Conservation (phyloP, 2,888 invertebrate species). For the Chymomyza procnemis region DNA sequence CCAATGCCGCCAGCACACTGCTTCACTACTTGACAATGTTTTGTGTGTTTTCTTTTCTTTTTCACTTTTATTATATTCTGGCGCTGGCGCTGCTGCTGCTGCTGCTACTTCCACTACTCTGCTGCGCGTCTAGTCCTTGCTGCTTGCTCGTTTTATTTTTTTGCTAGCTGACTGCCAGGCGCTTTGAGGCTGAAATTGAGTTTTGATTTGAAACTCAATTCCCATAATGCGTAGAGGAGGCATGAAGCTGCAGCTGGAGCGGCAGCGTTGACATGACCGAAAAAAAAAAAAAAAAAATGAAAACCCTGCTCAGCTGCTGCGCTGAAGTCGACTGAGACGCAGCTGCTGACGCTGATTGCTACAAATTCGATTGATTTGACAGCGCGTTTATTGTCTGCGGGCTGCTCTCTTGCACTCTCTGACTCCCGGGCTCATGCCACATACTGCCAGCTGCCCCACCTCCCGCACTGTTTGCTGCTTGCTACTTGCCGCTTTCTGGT, state of each 20-base stretch:
- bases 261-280: neutral
- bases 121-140: too few species aligned
- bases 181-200: conserved; percentile 56
- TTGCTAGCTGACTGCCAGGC: conserved; percentile 5
- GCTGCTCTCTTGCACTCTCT: neutral
- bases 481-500: conserved; percentile 24
- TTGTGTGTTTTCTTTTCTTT: neutral
- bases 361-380: conserved; percentile 72
- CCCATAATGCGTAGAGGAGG: conserved; percentile 35
- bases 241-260: neutral
- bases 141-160: neutral
- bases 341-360: conserved; percentile 50
- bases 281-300: too few species aligned
- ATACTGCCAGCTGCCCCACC: neutral
- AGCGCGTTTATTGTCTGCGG: conserved; percentile 37
- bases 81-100: conserved; percentile 3
- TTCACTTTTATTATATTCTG: neutral
- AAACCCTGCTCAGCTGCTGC: conserved; percentile 8
- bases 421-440: neutral
- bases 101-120: too few species aligned
- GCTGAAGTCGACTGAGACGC: conserved; percentile 15
- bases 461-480: neutral
- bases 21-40: neutral
- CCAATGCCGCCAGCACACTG: neutral
- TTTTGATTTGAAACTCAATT: conserved; percentile 65